These are phyloP conservation scores for Melitaea cinxia DNA, from an alignment of 1,140 invertebrate species.

Conservation along the genomic window DNA sequence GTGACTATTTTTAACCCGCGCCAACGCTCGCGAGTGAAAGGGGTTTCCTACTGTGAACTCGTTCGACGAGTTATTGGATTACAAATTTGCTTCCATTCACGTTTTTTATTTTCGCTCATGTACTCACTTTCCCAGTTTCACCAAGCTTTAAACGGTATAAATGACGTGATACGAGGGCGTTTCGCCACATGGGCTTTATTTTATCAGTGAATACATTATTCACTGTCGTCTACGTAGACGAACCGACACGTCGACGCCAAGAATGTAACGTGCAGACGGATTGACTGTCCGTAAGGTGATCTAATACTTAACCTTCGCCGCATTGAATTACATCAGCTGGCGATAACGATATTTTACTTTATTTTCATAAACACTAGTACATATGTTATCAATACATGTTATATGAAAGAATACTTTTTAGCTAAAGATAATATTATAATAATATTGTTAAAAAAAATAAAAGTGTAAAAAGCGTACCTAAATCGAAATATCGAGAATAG, in stretches of 20 bases:
- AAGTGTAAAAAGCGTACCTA: too few relatives aligned
- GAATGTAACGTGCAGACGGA: constrained; percentile 22
- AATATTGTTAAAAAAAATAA: constrained; percentile 3
- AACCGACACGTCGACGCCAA: constrained; percentile 4
- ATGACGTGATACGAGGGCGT: too few relatives aligned
- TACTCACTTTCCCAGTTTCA: constrained; percentile 1
- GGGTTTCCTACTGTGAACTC: constrained; percentile 61
- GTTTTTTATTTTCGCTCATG: constrained; percentile 28
- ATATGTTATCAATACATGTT: too few relatives aligned
- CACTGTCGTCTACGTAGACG: constrained; percentile 3
- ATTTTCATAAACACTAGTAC: neutral
- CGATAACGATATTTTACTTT: neutral
- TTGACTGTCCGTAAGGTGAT: constrained; percentile 27
- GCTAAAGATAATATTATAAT: too few relatives aligned
- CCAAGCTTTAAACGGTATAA: neutral
- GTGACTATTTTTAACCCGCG: constrained; percentile 60
- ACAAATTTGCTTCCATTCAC: constrained; percentile 53
- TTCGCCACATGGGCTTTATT: constrained; percentile 8
- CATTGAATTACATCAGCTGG: constrained; percentile 12
- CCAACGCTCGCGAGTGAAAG: constrained; percentile 63
- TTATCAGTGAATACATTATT: constrained; percentile 19
- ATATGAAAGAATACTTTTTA: too few relatives aligned
- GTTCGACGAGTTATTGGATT: constrained; percentile 52
- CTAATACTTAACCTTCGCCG: constrained; percentile 28
- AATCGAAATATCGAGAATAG: constrained; percentile 5